Conservation (phyloP, 2,113 vertebrate genomes). For the Lethenteron reissneri region DNA sequence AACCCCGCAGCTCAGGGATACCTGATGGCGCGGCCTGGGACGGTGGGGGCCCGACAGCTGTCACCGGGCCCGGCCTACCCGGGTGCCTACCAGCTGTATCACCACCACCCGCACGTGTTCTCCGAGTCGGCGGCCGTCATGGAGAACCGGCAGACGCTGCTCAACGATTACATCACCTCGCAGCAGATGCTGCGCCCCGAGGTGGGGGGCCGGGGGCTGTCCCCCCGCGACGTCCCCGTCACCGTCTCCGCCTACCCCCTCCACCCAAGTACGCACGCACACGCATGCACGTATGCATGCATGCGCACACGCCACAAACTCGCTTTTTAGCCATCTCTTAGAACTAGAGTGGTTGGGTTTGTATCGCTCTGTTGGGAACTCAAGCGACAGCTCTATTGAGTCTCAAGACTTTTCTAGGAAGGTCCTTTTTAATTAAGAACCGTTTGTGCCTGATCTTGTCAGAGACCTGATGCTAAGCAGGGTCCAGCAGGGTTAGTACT, state of each 20-base stretch:
- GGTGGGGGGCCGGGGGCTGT: constrained; percentile 49
- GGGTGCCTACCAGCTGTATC: constrained; percentile 80
- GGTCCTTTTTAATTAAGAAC: no score
- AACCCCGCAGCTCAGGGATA: neutral
- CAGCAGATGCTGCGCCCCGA: constrained; percentile 94
- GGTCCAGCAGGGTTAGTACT: no score
- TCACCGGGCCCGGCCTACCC: constrained; percentile 83
- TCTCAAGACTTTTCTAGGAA: no score
- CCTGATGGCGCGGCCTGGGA: neutral
- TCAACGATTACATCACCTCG: constrained; percentile 96
- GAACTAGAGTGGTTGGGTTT: no score
- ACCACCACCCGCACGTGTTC: constrained; percentile 2
- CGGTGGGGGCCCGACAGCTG: constrained; percentile 37
- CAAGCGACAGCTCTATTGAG: no score
- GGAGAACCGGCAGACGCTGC: constrained; percentile 95
- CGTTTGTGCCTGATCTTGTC: no score
- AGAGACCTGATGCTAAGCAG: no score
- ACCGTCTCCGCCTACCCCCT: constrained; percentile 25
- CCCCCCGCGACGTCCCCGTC: constrained; percentile 59
- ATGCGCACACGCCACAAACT: no score
- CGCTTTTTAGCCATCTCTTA: no score
- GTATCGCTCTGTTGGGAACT: no score
- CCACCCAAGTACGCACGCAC: neutral
- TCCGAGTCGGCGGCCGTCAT: constrained; percentile 28
- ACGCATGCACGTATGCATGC: no score